A percentile compares a stretch with the other conserved stretches of the same genome.
Conservation (phyloP, 2,797 vertebrate genomes). For the Hephaestus fuliginosus region DNA sequence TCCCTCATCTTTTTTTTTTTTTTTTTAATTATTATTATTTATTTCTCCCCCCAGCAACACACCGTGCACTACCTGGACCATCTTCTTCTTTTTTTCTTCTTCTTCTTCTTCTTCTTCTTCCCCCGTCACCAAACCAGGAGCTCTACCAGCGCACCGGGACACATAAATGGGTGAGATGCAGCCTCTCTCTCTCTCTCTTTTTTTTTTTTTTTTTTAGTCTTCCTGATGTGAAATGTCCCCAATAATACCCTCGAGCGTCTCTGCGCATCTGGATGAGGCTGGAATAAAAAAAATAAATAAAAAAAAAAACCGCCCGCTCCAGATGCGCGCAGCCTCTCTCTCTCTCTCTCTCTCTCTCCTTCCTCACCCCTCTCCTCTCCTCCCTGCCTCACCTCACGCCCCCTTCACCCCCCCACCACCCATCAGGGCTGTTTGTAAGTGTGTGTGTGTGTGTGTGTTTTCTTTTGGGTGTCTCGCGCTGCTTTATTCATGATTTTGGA, state of each 20-base stretch:
- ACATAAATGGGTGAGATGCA: conserved; percentile 84
- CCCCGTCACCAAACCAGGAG: conserved; percentile 49
- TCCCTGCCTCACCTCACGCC: conserved; percentile 30
- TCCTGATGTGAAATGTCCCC: conserved; percentile 28
- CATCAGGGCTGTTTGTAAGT: conserved; percentile 1
- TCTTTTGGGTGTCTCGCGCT: background rate
- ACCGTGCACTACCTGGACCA: too few relatives aligned
- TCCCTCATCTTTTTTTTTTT: too few relatives aligned
- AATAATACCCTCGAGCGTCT: conserved; percentile 55
- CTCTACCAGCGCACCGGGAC: conserved; percentile 64
- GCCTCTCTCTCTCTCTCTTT: background rate
- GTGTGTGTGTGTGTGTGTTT: background rate
- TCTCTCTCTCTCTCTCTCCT: background rate
- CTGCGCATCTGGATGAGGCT: conserved; percentile 77
- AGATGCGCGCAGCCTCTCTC: conserved; percentile 70
- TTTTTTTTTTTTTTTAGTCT: background rate
- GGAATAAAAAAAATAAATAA: conserved; percentile 29
- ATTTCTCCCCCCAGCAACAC: too few relatives aligned
- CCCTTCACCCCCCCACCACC: too few relatives aligned
- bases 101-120: too few relatives aligned
- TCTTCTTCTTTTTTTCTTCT: too few relatives aligned
- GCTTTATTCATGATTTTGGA: conserved; percentile 29
- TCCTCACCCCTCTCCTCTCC: background rate
- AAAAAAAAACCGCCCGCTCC: conserved; percentile 50
- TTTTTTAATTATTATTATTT: too few relatives aligned